Conservation (phyloP, 2,113 vertebrate species). For the Psophia crepitans region DNA sequence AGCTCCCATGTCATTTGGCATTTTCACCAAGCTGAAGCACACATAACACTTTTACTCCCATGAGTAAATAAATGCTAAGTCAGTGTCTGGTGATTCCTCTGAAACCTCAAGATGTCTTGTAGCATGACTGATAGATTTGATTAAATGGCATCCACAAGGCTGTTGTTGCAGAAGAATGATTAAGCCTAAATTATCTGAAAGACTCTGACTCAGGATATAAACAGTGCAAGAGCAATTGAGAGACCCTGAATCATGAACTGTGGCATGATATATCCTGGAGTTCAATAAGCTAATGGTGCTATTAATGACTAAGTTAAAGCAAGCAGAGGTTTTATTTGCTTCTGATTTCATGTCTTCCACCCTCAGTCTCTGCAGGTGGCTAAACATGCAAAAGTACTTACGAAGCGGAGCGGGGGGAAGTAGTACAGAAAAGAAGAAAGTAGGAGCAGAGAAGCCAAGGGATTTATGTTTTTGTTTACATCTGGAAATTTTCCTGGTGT, state of each 20-base stretch:
- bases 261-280: constrained; percentile 41
- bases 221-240: constrained; percentile 25
- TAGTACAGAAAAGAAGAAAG: neutral
- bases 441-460: neutral
- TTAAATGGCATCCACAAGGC: constrained; percentile 65
- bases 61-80: constrained; percentile 23
- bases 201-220: constrained; percentile 36
- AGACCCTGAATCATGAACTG: constrained; percentile 33
- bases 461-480: constrained; percentile 48
- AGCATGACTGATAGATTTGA: constrained; percentile 61
- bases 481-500: neutral
- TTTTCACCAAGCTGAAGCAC: neutral
- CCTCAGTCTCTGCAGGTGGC: constrained; percentile 15
- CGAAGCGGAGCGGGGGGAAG: neutral
- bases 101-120: constrained; percentile 42
- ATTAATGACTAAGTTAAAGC: constrained; percentile 52
- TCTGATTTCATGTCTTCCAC: constrained; percentile 3
- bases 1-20: neutral
- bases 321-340: constrained; percentile 33
- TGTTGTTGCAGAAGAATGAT: constrained; percentile 58
- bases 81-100: constrained; percentile 24
- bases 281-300: constrained; percentile 56
- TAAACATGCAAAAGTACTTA: constrained; percentile 17
- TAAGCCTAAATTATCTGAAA: constrained; percentile 57
- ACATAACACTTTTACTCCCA: neutral